phyloP scores from a whole-genome alignment of 30 jellyfish, hydroid and myxozoan genomes.

The Pseudorhiza aurosa region DNA sequence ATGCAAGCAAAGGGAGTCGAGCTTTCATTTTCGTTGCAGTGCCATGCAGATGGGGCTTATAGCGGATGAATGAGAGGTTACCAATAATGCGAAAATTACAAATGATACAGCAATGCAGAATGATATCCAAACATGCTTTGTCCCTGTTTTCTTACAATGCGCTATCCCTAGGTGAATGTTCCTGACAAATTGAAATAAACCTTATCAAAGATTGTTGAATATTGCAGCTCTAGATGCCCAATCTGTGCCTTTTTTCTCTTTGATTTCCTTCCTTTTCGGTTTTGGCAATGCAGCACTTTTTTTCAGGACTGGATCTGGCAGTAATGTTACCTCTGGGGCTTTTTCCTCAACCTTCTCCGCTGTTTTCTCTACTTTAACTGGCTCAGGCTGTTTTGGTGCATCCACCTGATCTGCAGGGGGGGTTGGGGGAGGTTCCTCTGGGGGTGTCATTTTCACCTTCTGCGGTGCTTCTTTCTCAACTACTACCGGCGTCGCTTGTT shows the following conservation, averaged over 20 bases:
- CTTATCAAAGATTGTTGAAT: conserved; percentile 77
- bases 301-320: conserved; percentile 10
- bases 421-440: conserved; percentile 56
- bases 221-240: conserved; percentile 81
- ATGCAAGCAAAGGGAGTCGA: no score
- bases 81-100: no score
- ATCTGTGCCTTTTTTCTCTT: conserved; percentile 69
- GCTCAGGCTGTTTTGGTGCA: conserved; percentile 15
- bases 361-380: conserved; percentile 24
- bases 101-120: no score
- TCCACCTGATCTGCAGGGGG: conserved; percentile 48
- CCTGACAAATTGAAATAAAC: no score
- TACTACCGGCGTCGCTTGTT: not conserved
- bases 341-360: conserved; percentile 4
- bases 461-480: conserved; percentile 7
- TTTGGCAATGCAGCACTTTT: conserved; percentile 72
- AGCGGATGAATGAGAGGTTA: no score
- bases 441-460: conserved; percentile 49
- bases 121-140: no score
- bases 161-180: no score
- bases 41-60: no score
- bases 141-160: no score
- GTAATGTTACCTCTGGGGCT: conserved; percentile 28
- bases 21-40: no score
- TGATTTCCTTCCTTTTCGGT: conserved; percentile 78